Base-by-base conservation (phyloP, 2,888 invertebrate genomes). In the Drosophila meridionalis region DNA sequence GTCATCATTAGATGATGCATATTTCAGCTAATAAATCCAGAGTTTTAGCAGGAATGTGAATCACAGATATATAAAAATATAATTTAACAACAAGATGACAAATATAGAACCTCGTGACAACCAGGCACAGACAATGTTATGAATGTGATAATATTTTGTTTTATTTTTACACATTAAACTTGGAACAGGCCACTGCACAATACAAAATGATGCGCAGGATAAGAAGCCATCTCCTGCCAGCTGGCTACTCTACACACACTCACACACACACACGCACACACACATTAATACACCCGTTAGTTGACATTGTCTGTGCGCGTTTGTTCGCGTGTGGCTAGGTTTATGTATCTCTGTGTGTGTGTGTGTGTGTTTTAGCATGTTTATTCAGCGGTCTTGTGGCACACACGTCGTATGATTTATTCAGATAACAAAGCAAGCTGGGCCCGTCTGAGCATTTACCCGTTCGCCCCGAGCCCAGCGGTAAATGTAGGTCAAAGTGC, bases 371-470 rank as follows among this genome's bases (percentile, higher is more conserved):
- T 61, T 47, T 28, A 7, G 61, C 38, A 58, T 82, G 78, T 81
- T 86, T 80, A 66, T 79, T 74, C 68, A 75, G 77, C 83, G 87
- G 80, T 79, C 84, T 67, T 84, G 74, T 67, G 76, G 59, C 64
- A 59, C 73, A 75, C 77, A 80, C 74, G 74, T 80, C 80, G 71
- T 73, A 85, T 89, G 88, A 85, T 88, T 89, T 89, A 88, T 85
- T 87, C 77, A 89, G 77, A 76, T 62, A 69, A 82, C 67, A 83
- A 82, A 70, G 70, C 69, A 74, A 64, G 57, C 63, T 43, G 30
- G 7, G 38, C 30, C 32, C 40, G 30, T 14, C 40, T 59, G 57
- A 58, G 38, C 12, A 14, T 34, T 28, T 2, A 38, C 40, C 38
- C 28, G 28, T 28, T 30, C 36, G 36, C 26, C 20, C 50, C 50